Evolutionary conservation across 2,113 vertebrate species (phyloP).

Genomic region (Tupaia chinensis): DNA sequence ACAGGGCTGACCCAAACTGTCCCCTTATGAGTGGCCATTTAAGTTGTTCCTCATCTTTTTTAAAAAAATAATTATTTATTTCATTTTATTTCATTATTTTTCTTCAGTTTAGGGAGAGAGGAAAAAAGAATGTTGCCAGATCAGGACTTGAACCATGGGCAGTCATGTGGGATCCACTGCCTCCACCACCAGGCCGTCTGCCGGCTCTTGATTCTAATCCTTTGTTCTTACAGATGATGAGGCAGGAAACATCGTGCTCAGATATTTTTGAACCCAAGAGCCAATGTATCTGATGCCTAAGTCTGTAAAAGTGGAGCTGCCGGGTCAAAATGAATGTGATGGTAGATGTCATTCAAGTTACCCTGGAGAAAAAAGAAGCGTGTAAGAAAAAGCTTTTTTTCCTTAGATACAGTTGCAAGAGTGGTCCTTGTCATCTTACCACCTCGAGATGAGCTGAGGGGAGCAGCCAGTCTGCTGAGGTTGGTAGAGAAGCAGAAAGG

Average conservation of each 20-base stretch:
- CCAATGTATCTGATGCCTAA: background rate
- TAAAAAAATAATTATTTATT: too few relatives aligned
- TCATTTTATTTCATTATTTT: too few relatives aligned
- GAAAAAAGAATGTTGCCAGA: too few relatives aligned
- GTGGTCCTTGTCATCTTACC: background rate
- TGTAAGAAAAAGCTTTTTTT: background rate
- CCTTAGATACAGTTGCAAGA: background rate
- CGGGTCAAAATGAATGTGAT: background rate
- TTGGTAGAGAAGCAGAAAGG: background rate
- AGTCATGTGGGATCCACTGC: too few relatives aligned
- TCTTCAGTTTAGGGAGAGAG: too few relatives aligned
- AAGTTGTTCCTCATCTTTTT: background rate
- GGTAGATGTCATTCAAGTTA: background rate
- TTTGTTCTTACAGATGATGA: background rate
- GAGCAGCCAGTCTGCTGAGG: background rate
- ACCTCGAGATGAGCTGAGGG: background rate
- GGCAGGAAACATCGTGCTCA: background rate
- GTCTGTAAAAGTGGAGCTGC: background rate
- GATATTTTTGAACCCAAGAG: background rate
- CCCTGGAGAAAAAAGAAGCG: background rate
- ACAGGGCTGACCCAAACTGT: too few relatives aligned
- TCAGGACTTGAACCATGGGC: too few relatives aligned
- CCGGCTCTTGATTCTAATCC: background rate
- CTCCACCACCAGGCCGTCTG: too few relatives aligned
- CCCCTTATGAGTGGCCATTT: background rate